These are phyloP conservation scores for Chydorus sphaericus DNA, from an alignment of 2,888 invertebrate genomes.

Conservation along the genomic window DNA sequence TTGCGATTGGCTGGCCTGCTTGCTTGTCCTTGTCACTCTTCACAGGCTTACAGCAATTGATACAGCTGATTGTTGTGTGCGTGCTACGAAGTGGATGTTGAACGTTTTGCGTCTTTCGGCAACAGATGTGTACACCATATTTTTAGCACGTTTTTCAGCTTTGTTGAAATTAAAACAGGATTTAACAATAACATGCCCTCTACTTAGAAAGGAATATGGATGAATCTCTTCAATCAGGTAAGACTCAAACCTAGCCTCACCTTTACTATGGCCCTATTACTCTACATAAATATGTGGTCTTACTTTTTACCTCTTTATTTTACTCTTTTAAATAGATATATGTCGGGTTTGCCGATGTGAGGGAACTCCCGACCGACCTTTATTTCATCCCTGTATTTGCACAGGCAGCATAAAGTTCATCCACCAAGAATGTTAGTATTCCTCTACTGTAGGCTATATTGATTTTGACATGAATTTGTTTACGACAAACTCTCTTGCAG, in stretches of 20 bases:
- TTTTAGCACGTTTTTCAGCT: no score
- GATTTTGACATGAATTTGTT: background rate
- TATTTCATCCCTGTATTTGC: conserved; percentile 97
- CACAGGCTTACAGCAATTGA: no score
- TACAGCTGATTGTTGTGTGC: no score
- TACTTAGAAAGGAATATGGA: conserved; percentile 3
- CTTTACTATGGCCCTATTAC: background rate
- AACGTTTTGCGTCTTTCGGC: no score
- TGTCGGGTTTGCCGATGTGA: conserved; percentile 97
- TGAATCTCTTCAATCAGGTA: conserved; percentile 12
- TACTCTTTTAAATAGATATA: conserved; percentile 52
- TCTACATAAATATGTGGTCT: no score
- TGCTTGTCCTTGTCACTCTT: no score
- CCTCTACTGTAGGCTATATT: background rate
- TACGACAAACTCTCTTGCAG: background rate
- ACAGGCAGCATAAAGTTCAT: conserved; percentile 99
- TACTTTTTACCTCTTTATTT: background rate
- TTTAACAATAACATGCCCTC: no score
- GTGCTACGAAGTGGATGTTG: no score
- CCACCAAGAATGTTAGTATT: conserved; percentile 71
- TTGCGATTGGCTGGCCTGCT: no score
- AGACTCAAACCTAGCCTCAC: background rate
- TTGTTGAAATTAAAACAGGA: no score
- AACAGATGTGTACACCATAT: background rate
- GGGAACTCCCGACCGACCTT: conserved; percentile 73